Base-by-base conservation (phyloP, 2,888 invertebrate species). In the Elegia similella region DNA sequence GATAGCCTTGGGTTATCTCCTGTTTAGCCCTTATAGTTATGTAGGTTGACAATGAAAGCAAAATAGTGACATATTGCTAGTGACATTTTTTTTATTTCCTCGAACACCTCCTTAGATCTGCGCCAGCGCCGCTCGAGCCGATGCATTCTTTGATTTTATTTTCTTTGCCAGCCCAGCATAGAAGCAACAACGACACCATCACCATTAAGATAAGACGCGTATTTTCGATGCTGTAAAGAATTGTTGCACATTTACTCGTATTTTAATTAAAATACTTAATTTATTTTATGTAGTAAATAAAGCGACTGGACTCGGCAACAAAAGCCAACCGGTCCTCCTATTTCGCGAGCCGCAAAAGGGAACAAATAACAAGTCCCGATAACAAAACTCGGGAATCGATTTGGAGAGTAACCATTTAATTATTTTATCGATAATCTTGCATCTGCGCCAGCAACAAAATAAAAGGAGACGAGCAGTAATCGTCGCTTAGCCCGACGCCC, bases 341-440 rank as follows among this genome's bases (percentile, higher is more conserved):
- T 84, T 81, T 74, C 66, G 76, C 78, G 70, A 71, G 70, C 81
- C 82, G 78, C 85, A 88, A 88, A 90, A 86, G 74, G 80, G 82
- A 84, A 85, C 86, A 87, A 86, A 89, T 80, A 87, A 84, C 79
- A 75, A 68, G 66, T 66, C 78, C 82, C 84, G 90, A 91, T 89
- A 91, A 90, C 88, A 90, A 90, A 90, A 90, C 89, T 86, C 87
- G 81, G 76, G 90, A 90, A 90, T 90, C 91, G 91, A 90, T 91
- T 91, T 90, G 78, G 87, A 88, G 88, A 89, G 88, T 89, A 89
- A 91, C 90, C 91, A 90, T 91, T 91, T 91, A 91, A 91, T 91
- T 91, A 91, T 91, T 90, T 90, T 88, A 91, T 91, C 91, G 91
- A 88, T 91, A 90, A 91, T 91, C 90, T 91, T 76, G 86, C 86